These are phyloP conservation scores for Caenorhabditis becei DNA, from an alignment of 2,888 invertebrate species.

Conservation along the genomic window DNA sequence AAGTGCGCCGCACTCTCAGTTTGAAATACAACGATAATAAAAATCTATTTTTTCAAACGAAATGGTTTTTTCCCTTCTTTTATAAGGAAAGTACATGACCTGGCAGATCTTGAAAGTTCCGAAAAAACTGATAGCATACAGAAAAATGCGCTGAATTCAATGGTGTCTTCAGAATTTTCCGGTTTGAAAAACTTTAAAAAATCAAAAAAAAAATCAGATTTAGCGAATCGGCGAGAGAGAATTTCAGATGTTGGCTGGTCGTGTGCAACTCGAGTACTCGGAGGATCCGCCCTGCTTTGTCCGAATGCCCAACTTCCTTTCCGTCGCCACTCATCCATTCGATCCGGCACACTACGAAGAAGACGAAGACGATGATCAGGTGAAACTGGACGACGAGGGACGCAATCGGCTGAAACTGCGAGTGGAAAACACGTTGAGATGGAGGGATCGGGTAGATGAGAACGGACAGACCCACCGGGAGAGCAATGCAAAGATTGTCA, in stretches of 20 bases:
- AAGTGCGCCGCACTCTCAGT: too few relatives aligned
- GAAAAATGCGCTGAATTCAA: too few relatives aligned
- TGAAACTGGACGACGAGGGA: slow-evolving; percentile 95
- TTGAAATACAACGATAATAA: too few relatives aligned
- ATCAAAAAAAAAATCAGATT: too few relatives aligned
- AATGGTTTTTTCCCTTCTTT: too few relatives aligned
- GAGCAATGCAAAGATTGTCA: slow-evolving; percentile 95
- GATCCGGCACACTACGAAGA: slow-evolving; percentile 93
- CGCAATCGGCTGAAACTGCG: slow-evolving; percentile 87
- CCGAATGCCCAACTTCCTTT: slow-evolving; percentile 93
- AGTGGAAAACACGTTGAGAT: slow-evolving; percentile 95
- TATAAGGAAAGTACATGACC: too few relatives aligned
- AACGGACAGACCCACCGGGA: slow-evolving; percentile 88
- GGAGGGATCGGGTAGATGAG: slow-evolving; percentile 85
- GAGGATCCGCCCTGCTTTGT: slow-evolving; percentile 51
- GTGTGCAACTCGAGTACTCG: slow-evolving; percentile 28
- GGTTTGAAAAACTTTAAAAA: too few relatives aligned
- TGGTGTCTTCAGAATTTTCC: too few relatives aligned
- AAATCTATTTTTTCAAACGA: too few relatives aligned
- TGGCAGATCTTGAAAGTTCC: too few relatives aligned
- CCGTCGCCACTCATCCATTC: slow-evolving; percentile 96
- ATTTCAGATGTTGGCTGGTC: slow-evolving; percentile 18
- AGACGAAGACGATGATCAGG: slow-evolving; percentile 98
- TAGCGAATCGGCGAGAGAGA: too few relatives aligned
- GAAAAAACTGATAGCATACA: too few relatives aligned